Evolutionary conservation across 1,140 invertebrate species (phyloP), one percentile per base, ranked within the genome.

Genomic region (Pseudomyrmex cubaensis): DNA sequence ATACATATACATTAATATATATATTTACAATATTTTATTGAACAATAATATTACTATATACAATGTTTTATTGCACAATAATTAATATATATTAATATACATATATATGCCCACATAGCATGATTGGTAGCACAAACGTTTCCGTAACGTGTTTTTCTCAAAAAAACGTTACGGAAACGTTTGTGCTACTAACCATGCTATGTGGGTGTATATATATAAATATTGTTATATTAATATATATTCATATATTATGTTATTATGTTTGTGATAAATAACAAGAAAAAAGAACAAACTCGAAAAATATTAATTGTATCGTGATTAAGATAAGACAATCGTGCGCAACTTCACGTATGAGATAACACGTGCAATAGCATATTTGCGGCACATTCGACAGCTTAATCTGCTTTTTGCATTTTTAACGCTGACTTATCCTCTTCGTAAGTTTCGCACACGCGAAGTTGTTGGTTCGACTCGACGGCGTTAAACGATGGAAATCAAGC

Each of bases 401-500:
- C 12, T 4, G 69, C 48, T 0, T 20, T 12, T 48, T 5, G 44
- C 15, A 56, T 70, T 59, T 62, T 35, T n/a, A 48, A 72, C 25
- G 56, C 54, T 48, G 44, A 78, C 48, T 70, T 54, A 70, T 10
- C 5, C 22, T 35, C 20, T 56, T 46, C 15, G 15, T 10, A 15
- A 70, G 44, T 13, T 78, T 56, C 8, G 9, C 35, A 44, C 63
- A 15, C 1, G 54, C 66, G 54, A 72, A 48, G 12, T 56, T 17
- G 17, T 57, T 13, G 15, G 9, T 48, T 50, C 9, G 9, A n/a
- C 9, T 56, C 13, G 13, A 5, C 20, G 25, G 2, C 13, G 2
- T 46, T 56, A 48, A 76, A 54, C 20, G 20, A 95, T 96, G 96
- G 94, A 96, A 89, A 91, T 95, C 7, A 94, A 94, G 66, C 96